phyloP scores from a whole-genome alignment of 1,140 invertebrate genomes.

The Drosophila kepulauana region DNA sequence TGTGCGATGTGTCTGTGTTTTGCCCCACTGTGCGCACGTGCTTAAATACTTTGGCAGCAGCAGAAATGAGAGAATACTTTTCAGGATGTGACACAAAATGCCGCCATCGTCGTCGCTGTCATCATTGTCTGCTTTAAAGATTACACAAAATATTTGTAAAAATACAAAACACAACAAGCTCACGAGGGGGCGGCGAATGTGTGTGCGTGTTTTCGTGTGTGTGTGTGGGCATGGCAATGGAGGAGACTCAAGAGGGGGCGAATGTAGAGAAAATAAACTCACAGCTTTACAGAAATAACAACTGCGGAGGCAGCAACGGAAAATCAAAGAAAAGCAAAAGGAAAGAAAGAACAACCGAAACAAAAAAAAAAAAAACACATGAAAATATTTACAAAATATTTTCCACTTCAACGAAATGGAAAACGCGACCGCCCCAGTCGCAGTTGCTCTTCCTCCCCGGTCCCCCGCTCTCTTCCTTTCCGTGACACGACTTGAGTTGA shows the following conservation, averaged over 20 bases:
- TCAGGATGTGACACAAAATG: conserved; percentile 84
- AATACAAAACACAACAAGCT: conserved; percentile 80
- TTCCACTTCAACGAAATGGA: conserved; percentile 84
- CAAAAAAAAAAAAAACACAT: conserved; percentile 30
- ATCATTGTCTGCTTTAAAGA: conserved; percentile 84
- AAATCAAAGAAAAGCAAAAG: conserved; percentile 66
- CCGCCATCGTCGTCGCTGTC: conserved; percentile 80
- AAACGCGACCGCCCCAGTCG: conserved; percentile 79
- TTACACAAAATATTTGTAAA: conserved; percentile 84
- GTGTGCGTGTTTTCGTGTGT: background rate
- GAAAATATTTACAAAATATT: conserved; percentile 84
- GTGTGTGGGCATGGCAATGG: background rate
- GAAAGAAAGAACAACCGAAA: conserved; percentile 2
- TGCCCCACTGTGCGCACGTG: conserved; percentile 77
- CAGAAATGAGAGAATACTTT: conserved; percentile 53
- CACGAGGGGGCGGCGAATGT: background rate
- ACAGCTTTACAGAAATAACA: conserved; percentile 81
- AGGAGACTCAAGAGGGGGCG: conserved; percentile 1
- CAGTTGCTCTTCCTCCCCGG: conserved; percentile 15
- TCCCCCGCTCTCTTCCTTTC: background rate
- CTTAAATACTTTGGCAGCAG: conserved; percentile 74
- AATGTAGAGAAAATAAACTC: conserved; percentile 71
- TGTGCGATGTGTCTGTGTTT: conserved; percentile 12
- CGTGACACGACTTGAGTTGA: conserved; percentile 66
- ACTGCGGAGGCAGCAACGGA: conserved; percentile 71